Base-by-base conservation (phyloP, 1,140 invertebrate genomes). In the Cotesia chilonis region DNA sequence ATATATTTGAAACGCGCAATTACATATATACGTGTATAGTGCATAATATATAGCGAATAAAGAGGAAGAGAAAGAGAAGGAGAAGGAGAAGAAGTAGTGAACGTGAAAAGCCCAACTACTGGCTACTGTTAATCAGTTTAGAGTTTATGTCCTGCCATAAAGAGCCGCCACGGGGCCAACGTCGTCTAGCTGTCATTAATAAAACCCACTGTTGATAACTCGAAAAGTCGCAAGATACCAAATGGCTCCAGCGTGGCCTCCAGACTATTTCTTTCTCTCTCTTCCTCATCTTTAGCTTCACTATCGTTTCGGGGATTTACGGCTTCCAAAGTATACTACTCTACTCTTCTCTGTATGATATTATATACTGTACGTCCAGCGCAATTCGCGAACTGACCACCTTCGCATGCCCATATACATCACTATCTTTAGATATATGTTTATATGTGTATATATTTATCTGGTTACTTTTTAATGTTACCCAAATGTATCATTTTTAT, bases 111-210 rank as follows among this genome's bases (percentile, higher is more conserved):
- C 80, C 77, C 75, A 72, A 78, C 80, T 82, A 82, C 82, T 80
- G 81, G 84, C 84, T 81, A 87, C 84, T 83, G 86, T 87, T 87
- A 87, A 87, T 87, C 86, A 87, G 86, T 87, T 86, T 87, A 86
- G 85, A 87, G 84, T 87, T 87, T 87, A 87, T 87, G 84, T 85
- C 81, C 82, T 71, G 77, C 85, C 81, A 87, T 86, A 87, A 87
- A 87, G 41, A 47, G 41, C 41, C 41, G 66, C 75, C 71, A 74
- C 63, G 76, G 75, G 76, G 57, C 71, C 78, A 66, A 77, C 75
- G 80, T 85, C 84, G 80, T 85, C 84, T 85, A 87, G 81, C 81
- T 84, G 83, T 84, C 84, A 86, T 87, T 87, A 87, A 87, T 87
- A 85, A 87, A 87, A 86, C 78, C 80, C 81, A 79, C 73, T 80